phyloP scores from a whole-genome alignment of 2,113 vertebrate species.

The Labeo catla region DNA sequence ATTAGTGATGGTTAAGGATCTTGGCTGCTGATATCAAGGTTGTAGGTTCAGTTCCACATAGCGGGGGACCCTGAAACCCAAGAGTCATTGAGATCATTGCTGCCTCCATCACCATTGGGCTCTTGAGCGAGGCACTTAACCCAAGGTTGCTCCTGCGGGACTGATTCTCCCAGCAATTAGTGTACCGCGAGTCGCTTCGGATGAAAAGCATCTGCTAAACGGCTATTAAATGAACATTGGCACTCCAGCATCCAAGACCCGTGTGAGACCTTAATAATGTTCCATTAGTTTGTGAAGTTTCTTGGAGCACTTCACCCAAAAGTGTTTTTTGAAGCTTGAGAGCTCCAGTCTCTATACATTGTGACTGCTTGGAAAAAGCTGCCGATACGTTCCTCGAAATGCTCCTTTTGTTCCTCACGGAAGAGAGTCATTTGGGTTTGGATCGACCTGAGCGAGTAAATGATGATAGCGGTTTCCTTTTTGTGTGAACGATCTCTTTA shows the following conservation, averaged over 20 bases:
- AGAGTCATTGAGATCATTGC: conserved; percentile 8
- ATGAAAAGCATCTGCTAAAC: conserved; percentile 34
- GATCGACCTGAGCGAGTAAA: not conserved
- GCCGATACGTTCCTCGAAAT: not conserved
- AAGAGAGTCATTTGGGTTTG: not conserved
- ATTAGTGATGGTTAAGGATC: not conserved
- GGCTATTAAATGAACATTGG: conserved; percentile 15
- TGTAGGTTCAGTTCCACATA: not conserved
- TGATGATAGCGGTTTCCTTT: not conserved
- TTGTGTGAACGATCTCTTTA: not conserved
- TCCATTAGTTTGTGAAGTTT: not conserved
- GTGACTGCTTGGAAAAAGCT: not conserved
- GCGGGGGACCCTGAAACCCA: conserved; percentile 2
- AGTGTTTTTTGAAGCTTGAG: not conserved
- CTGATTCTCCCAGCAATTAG: conserved; percentile 22
- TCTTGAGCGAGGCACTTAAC: conserved; percentile 32
- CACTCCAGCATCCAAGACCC: not conserved
- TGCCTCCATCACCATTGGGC: conserved; percentile 11
- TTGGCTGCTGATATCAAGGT: not conserved
- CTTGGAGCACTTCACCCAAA: not conserved
- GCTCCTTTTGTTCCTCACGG: not conserved
- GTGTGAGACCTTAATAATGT: not conserved
- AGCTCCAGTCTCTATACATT: not conserved
- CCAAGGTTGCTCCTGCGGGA: conserved; percentile 32
- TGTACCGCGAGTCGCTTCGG: not conserved